Evolutionary conservation across 2,113 vertebrate species (phyloP).

Genomic region (Oreochromis aureus): DNA sequence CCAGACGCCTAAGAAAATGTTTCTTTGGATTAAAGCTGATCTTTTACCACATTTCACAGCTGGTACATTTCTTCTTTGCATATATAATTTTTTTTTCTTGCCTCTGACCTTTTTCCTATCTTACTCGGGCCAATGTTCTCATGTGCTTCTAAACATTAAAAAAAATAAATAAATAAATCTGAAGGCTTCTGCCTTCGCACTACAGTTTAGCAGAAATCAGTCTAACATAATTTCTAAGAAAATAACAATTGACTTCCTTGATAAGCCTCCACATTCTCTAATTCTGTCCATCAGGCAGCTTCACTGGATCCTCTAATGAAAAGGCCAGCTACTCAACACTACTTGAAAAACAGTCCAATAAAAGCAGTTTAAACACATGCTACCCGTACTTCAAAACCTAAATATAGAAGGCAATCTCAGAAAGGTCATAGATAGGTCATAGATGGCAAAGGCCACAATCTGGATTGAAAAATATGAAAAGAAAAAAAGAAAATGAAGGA

Average conservation of each 20-base stretch:
- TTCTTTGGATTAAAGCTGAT: not conserved
- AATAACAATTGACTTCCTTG: not conserved
- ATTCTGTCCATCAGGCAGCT: not conserved
- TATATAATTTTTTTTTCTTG: not conserved
- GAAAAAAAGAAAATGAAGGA: not conserved
- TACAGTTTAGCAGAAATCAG: slow-evolving; percentile 14
- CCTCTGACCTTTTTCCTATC: not conserved
- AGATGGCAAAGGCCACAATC: not conserved
- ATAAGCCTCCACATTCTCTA: not conserved
- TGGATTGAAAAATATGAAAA: not conserved
- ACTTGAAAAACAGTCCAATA: not conserved
- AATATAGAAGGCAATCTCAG: not conserved
- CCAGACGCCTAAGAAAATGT: not conserved
- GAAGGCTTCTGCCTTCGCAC: not conserved
- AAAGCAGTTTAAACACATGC: not conserved
- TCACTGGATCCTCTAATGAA: not conserved
- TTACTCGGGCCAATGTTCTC: not conserved
- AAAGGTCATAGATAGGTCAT: not conserved
- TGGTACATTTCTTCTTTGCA: not conserved
- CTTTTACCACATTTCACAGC: not conserved
- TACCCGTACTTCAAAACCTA: not conserved
- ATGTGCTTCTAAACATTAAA: not conserved
- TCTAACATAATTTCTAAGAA: slow-evolving; percentile 4
- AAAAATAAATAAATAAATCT: not conserved
- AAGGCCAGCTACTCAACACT: not conserved